Evolutionary conservation across 2,888 invertebrate species (phyloP), one percentile per base, ranked within the genome.

Genomic region (Rhagium mordax): DNA sequence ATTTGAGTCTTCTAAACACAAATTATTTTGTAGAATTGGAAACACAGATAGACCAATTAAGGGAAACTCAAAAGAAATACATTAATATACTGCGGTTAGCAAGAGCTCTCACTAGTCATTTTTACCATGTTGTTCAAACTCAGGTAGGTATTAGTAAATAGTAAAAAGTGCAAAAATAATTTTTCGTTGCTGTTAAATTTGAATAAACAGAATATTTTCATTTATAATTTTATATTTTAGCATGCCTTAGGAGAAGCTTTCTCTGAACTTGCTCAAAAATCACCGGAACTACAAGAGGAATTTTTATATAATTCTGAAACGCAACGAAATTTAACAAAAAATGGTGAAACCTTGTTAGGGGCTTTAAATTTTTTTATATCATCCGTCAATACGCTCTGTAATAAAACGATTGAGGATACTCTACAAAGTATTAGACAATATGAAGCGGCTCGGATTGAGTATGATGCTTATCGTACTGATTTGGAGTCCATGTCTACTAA

Each of bases 361-460:
- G 98, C 98, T 78, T 91, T 99, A 83, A 97, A 97, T 88, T 98
- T 98, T 90, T 99, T 99, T 90, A 96, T 96, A 84, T 97, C 96
- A 62, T 96, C 98, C 27, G 95, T 99, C 67, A 95, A 96, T 88
- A 99, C 99, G 16, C 91, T 99, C 83, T 96, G 98, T 88, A 95
- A 98, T 89, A 98, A 98, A 90, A 99, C 98, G 53, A 99, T 99
- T 87, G 98, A 98, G 87, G 99, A 99, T 88, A 98, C 95, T 1
- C 88, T 95, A 79, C 89, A 93, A 74, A 95, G 95, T 69, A 92
- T 95, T 75, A 91, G 92, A 83, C 92, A 93, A 83, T 95, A 94
- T 86, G 95, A 95, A 89, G 90, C 91, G 74, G 92, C 95, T 47
- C 91, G 94, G 87, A 93, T 99, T 87, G 98, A 99, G 88, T 99